Conservation (phyloP, 2,888 invertebrate species). For the Copidosoma aretas region DNA sequence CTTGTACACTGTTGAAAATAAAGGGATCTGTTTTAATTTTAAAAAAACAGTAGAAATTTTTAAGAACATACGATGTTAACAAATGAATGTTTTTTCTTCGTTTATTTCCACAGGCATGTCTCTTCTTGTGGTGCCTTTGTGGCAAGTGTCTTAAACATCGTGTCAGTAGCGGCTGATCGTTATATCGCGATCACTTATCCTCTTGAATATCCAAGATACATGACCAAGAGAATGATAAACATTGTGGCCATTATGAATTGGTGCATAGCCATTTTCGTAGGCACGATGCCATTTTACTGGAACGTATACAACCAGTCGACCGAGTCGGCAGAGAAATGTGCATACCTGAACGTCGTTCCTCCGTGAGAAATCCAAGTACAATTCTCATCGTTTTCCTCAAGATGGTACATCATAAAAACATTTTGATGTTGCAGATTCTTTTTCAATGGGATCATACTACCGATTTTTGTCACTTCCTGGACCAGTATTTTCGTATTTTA, state of each 20-base stretch:
- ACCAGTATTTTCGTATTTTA: constrained; percentile 77
- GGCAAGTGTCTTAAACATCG: constrained; percentile 80
- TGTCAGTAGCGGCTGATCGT: constrained; percentile 79
- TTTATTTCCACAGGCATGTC: constrained; percentile 69
- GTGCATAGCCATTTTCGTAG: constrained; percentile 71
- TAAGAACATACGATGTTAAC: too few relatives aligned
- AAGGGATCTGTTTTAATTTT: too few relatives aligned
- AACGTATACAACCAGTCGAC: constrained; percentile 72
- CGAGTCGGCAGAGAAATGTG: constrained; percentile 63
- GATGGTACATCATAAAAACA: too few relatives aligned
- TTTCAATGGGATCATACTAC: constrained; percentile 66
- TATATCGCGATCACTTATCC: constrained; percentile 83
- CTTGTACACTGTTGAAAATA: too few relatives aligned
- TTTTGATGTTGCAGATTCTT: constrained; percentile 45
- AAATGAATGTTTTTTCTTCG: too few relatives aligned
- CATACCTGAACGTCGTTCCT: background rate
- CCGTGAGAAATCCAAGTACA: too few relatives aligned
- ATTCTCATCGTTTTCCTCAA: too few relatives aligned
- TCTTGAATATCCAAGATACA: constrained; percentile 75
- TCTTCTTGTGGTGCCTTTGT: constrained; percentile 78
- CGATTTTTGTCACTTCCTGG: constrained; percentile 78
- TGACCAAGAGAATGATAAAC: constrained; percentile 74
- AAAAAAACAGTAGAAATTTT: too few relatives aligned
- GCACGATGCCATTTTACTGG: constrained; percentile 78
- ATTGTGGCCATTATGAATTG: constrained; percentile 73